Base-by-base conservation (phyloP, 2,113 vertebrate genomes). In the Erythrolamprus reginae region DNA sequence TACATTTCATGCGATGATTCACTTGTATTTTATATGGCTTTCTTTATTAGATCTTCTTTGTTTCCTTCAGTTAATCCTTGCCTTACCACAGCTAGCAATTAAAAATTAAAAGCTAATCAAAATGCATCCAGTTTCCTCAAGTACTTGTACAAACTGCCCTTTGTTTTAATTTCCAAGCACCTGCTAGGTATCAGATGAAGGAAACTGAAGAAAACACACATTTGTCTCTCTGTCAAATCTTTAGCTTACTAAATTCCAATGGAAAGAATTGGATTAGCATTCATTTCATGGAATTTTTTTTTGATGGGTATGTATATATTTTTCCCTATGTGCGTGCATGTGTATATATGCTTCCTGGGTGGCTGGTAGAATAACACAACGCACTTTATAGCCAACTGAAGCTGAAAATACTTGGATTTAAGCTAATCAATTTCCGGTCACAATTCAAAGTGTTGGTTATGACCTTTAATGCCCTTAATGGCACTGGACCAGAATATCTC, bases 1-100 rank as follows among this genome's bases (percentile, higher is more conserved):
- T 91, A 84, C 82, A 91, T 96, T 95, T 95, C 93, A 92, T 95
- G 95, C 96, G 96, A 93, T 86, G 93, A 94, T 95, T 96, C 95
- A 95, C 94, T 96, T 92, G 91, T 0, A 0, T 94, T 95, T 96
- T 96, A 95, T 95, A 93, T 94, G 92, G 92, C 65, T 24, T 88
- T 90, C 94, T 95, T 94, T 93, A 94, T 97, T 95, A 90, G 91
- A 88, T 95, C 93, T 94, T 94, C 95, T 95, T 94, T 89, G 90
- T 94, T 89, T 94, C 93, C 92, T 95, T 91, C 82, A 90, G 85
- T 92, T 96, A 96, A 95, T 88, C 93, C 92, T 77, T 90, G 48
- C 19, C 90, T 95, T 96, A 89, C 88, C 89, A 93, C 89, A 90
- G 91, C 33, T 82, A 92, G 13, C 38, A 95, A 95, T 94, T 94